A percentile compares a stretch with the other conserved stretches of the same genome.
These are phyloP conservation scores for Branchinecta lynchi DNA, from an alignment of 1,140 invertebrate species.

Conservation along the genomic window DNA sequence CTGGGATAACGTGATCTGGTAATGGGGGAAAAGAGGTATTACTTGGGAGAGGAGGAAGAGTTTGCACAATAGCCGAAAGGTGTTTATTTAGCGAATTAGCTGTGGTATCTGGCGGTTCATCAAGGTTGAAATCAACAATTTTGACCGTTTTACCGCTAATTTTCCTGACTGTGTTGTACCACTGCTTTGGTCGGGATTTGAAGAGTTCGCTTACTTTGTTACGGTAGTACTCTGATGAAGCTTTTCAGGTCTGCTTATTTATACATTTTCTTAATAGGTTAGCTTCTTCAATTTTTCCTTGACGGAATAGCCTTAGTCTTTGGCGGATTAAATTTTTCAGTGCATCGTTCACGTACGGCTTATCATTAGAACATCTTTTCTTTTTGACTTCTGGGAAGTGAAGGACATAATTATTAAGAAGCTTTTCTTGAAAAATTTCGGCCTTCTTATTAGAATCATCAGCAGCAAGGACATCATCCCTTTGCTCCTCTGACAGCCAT, in stretches of 20 bases:
- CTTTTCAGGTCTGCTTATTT: not conserved
- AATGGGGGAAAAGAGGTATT: slow-evolving; percentile 3
- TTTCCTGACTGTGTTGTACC: not conserved
- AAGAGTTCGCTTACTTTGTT: slow-evolving; percentile 11
- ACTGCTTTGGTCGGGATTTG: not conserved
- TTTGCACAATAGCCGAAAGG: slow-evolving; percentile 2
- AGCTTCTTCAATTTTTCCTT: slow-evolving; percentile 10
- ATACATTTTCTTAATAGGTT: slow-evolving; percentile 5
- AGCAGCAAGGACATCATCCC: slow-evolving; percentile 2
- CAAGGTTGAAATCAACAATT: slow-evolving; percentile 1
- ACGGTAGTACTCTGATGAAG: not conserved
- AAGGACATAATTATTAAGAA: slow-evolving; percentile 1
- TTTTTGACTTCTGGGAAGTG: slow-evolving; percentile 5
- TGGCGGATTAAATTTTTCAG: not conserved
- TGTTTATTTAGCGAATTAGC: slow-evolving; percentile 8
- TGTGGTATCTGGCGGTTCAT: not conserved
- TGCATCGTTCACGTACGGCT: slow-evolving; percentile 1
- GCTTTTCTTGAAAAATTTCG: slow-evolving; percentile 1
- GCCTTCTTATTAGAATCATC: slow-evolving; percentile 2
- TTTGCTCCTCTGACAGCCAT: not conserved
- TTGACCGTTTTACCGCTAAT: not conserved
- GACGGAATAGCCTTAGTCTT: slow-evolving; percentile 1
- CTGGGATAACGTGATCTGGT: not conserved
- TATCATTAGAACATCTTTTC: slow-evolving; percentile 3
- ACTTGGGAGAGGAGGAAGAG: not conserved